Evolutionary conservation across 1,140 invertebrate species (phyloP), one percentile per base, ranked within the genome.

Genomic region (Ruditapes philippinarum): DNA sequence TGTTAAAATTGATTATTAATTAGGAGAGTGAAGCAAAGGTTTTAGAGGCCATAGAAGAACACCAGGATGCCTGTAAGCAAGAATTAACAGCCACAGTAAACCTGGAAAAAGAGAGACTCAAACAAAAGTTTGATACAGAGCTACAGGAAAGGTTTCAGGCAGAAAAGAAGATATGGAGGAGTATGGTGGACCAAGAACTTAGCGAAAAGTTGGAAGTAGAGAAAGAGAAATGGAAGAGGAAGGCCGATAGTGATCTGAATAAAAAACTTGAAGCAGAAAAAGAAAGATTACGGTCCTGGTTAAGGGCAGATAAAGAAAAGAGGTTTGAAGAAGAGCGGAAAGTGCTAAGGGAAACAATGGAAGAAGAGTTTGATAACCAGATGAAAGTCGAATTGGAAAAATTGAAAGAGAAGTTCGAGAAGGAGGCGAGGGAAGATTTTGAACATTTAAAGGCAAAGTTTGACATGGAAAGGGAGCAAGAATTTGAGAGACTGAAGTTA

Each of bases 371-470:
- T 87, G 84, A 87, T 38, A 68, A 87, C 14, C 51, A 76, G 3
- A 76, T 87, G 74, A 87, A 79, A 51, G 22, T 33, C 49, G 84
- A 87, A 49, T 62, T 87, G 40, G 84, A 87, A 7, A 78, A 68
- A 60, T 14, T 79, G 28, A 78, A 54, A 36, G 84, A 87, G 9
- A 87, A 79, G 40, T 79, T 62, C 51, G 84, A 87, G 25, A 54
- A 40, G n/a, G 84, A 78, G 11, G 84, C 84, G 31, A 78, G 70
- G 49, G 74, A 78, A 45, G 84, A 87, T 60, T 87, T 87, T 78
- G 84, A 87, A 49, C 84, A 87, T 79, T 57, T 87, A 28, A 87
- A 79, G 68, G 49, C 51, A 45, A 88, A 82, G 49, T 81, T 88
- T 88, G 86, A 88, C 40, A 54, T 19, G 42, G 86, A 88, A 36